Percentiles rank a stretch among this genome's conserved stretches.
Evolutionary conservation across 2,888 invertebrate species (phyloP).

Genomic region (Pycnomerus fuliginosus): DNA sequence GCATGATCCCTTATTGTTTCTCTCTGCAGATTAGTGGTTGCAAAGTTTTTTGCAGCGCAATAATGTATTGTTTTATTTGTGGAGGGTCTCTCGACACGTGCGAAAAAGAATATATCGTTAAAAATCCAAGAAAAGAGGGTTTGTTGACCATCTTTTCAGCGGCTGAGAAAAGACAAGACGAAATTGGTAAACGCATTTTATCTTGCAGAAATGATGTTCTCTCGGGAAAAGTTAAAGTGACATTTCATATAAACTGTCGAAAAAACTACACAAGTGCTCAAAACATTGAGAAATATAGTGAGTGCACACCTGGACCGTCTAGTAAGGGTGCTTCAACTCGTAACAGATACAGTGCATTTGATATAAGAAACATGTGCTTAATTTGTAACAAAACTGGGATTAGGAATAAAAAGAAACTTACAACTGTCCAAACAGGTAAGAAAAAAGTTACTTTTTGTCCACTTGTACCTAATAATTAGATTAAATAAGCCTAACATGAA

Average conservation of each 20-base stretch:
- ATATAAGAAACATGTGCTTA: slow-evolving; percentile 19
- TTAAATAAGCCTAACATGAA: too few relatives aligned
- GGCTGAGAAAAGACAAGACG: slow-evolving; percentile 3
- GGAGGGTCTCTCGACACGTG: not conserved
- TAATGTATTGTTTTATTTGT: not conserved
- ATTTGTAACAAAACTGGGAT: slow-evolving; percentile 19
- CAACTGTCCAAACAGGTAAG: too few relatives aligned
- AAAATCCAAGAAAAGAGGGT: slow-evolving; percentile 1
- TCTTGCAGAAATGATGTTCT: not conserved
- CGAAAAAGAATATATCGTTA: not conserved
- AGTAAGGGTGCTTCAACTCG: not conserved
- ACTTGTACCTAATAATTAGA: too few relatives aligned
- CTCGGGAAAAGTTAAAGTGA: slow-evolving; percentile 1
- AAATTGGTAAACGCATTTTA: not conserved
- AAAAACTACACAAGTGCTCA: slow-evolving; percentile 2
- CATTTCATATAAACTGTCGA: slow-evolving; percentile 1
- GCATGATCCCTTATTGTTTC: too few relatives aligned
- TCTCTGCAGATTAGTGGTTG: too few relatives aligned
- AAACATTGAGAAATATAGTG: not conserved
- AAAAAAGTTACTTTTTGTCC: too few relatives aligned
- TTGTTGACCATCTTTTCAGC: slow-evolving; percentile 1
- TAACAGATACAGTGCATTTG: not conserved
- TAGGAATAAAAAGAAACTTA: slow-evolving; percentile 18
- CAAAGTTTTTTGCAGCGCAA: too few relatives aligned
- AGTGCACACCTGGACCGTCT: not conserved